Evolutionary conservation across 2,888 invertebrate genomes (phyloP).

Genomic region (Mactromeris polynyma): DNA sequence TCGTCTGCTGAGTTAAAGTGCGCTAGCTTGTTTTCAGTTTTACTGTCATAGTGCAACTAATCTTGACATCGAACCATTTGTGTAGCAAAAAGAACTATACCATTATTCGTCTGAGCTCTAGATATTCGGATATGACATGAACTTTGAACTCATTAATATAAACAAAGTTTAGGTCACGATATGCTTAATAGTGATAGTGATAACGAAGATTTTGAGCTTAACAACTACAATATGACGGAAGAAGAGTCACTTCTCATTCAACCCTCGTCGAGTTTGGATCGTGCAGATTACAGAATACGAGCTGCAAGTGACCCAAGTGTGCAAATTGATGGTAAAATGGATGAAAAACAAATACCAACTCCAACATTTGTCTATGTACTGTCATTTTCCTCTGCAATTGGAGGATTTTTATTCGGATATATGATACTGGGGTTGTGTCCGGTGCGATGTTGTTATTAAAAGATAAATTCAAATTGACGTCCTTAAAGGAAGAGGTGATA

Average conservation of each 20-base stretch:
- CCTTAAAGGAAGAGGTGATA: slow-evolving; percentile 88
- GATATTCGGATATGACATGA: slow-evolving; percentile 17
- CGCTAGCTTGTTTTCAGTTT: too few species aligned
- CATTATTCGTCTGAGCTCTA: too few species aligned
- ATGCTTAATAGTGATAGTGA: slow-evolving; percentile 58
- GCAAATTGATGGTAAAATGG: slow-evolving; percentile 38
- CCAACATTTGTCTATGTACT: slow-evolving; percentile 78
- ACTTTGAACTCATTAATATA: slow-evolving; percentile 24
- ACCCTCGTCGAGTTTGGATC: slow-evolving; percentile 52
- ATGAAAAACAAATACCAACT: slow-evolving; percentile 1
- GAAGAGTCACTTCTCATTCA: slow-evolving; percentile 52
- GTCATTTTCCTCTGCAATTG: slow-evolving; percentile 86
- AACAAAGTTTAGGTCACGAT: slow-evolving; percentile 26
- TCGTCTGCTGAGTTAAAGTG: too few species aligned
- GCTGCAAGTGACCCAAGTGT: slow-evolving; percentile 37
- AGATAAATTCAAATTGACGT: slow-evolving; percentile 87
- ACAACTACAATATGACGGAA: slow-evolving; percentile 65
- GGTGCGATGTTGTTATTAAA: slow-evolving; percentile 88
- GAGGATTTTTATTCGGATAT: slow-evolving; percentile 89
- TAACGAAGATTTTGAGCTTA: slow-evolving; percentile 63
- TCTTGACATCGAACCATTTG: too few species aligned
- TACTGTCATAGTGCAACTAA: too few species aligned
- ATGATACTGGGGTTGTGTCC: slow-evolving; percentile 89
- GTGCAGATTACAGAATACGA: slow-evolving; percentile 41
- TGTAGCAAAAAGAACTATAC: too few species aligned